Evolutionary conservation across 2,113 vertebrate species (phyloP), one percentile per base, ranked within the genome.

Genomic region (Aspidoscelis tigris): DNA sequence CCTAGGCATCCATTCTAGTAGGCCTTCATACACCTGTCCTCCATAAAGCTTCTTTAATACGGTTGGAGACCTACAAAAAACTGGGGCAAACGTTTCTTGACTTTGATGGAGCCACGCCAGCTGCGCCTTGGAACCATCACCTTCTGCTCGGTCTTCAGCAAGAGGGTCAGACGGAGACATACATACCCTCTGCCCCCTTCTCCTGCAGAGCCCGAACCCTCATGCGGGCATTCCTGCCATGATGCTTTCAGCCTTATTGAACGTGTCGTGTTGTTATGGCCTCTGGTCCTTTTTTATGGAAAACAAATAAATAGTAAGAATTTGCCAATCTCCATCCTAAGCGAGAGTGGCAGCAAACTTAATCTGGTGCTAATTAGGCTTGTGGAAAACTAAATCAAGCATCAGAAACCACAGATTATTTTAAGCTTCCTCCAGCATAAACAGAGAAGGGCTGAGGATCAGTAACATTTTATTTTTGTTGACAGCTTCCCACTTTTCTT

Each of bases 381-480:
- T 95, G 95, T 95, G 95, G 96, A 97, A 97, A 98, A 97, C 94
- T 96, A 97, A 96, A 96, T 97, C 97, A 97, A 97, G 97, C 97
- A 95, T 98, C 96, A 96, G 95, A 96, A 96, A 89, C 94, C 93
- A 95, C 92, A 97, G 96, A 96, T 97, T 97, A 96, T 96, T 97
- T 95, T 96, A 95, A 93, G 92, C 92, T 95, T 94, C 92, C 88
- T 91, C 93, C 92, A 95, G 93, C 95, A 95, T 97, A 96, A 97
- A 95, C 93, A 93, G 84, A 93, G 93, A 95, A 61, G 76, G 80
- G 81, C 93, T 88, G 90, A 92, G 87, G 90, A 93, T 92, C 90
- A 85, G 87, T 89, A 92, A 88, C 87, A 88, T 94, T 83, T 95
- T 95, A 95, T 95, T 96, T 96, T 95, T 95, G 92, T 94, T 96